Conservation (phyloP, 2,797 vertebrate genomes). For the Mastacembelus armatus region DNA sequence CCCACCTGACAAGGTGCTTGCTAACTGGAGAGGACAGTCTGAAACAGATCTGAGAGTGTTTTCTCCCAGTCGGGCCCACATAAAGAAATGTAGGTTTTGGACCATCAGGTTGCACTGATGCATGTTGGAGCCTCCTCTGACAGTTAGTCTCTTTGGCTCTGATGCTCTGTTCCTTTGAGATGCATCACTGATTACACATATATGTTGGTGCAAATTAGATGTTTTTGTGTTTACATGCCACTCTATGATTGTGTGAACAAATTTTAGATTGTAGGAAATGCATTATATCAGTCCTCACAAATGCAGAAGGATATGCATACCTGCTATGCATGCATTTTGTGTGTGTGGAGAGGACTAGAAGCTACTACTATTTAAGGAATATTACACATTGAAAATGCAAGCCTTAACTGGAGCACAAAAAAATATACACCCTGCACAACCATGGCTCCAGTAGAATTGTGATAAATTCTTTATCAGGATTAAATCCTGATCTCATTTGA, state of each 20-base stretch:
- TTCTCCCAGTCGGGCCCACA: conserved; percentile 38
- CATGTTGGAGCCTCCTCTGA: conserved; percentile 67
- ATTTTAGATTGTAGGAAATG: too few relatives aligned
- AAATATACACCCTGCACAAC: conserved; percentile 15
- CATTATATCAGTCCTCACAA: too few relatives aligned
- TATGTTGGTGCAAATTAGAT: not conserved
- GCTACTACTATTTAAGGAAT: conserved; percentile 44
- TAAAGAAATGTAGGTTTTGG: conserved; percentile 68
- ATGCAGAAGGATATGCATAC: too few relatives aligned
- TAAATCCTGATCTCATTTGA: conserved; percentile 18
- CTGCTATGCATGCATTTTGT: too few relatives aligned
- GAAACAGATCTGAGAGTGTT: conserved; percentile 39
- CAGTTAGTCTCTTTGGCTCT: conserved; percentile 56
- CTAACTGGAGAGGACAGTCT: conserved; percentile 49
- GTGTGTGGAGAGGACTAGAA: not conserved
- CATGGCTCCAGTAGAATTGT: conserved; percentile 12
- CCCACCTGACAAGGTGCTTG: conserved; percentile 14
- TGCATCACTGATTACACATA: conserved; percentile 6
- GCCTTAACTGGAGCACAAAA: conserved; percentile 48
- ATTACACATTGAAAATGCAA: conserved; percentile 43
- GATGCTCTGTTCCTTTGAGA: conserved; percentile 39
- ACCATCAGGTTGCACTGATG: conserved; percentile 73
- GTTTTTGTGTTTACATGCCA: not conserved
- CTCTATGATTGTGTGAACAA: not conserved
- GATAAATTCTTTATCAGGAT: conserved; percentile 42